These are phyloP conservation scores for Psophia crepitans DNA, from an alignment of 2,113 vertebrate species.

Conservation along the genomic window DNA sequence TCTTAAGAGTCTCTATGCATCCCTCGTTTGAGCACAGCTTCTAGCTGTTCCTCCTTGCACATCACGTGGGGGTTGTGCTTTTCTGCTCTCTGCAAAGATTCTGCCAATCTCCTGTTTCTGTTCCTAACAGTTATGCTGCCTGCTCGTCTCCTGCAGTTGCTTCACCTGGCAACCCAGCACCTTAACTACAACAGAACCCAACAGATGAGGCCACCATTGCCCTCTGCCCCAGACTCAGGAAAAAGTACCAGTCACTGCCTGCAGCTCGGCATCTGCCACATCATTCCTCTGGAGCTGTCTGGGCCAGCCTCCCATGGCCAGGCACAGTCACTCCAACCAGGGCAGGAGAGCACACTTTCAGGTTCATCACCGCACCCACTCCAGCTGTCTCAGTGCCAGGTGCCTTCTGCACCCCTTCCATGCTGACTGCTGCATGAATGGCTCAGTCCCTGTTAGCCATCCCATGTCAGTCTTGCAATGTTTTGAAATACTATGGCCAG, in stretches of 20 bases:
- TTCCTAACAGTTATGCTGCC: neutral
- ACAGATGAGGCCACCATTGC: neutral
- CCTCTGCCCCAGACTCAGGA: neutral
- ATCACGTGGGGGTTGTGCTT: neutral
- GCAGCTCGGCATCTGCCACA: neutral
- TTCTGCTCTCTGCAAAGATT: neutral
- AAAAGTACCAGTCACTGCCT: neutral
- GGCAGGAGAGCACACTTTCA: neutral
- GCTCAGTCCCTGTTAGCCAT: neutral
- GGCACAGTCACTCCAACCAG: neutral
- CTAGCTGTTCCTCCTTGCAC: neutral
- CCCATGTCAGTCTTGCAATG: neutral
- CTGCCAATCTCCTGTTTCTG: neutral
- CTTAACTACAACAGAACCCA: neutral
- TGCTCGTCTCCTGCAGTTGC: neutral
- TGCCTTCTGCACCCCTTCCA: neutral
- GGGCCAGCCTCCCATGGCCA: neutral
- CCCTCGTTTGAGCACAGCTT: neutral
- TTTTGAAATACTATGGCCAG: neutral
- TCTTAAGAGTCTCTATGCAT: neutral
- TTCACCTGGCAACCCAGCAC: neutral
- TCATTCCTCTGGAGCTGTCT: neutral
- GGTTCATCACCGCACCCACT: neutral
- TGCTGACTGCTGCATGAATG: neutral
- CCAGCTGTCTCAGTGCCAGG: neutral